These are phyloP conservation scores for Trichechus manatus DNA, from an alignment of 2,113 vertebrate species.

Conservation along the genomic window DNA sequence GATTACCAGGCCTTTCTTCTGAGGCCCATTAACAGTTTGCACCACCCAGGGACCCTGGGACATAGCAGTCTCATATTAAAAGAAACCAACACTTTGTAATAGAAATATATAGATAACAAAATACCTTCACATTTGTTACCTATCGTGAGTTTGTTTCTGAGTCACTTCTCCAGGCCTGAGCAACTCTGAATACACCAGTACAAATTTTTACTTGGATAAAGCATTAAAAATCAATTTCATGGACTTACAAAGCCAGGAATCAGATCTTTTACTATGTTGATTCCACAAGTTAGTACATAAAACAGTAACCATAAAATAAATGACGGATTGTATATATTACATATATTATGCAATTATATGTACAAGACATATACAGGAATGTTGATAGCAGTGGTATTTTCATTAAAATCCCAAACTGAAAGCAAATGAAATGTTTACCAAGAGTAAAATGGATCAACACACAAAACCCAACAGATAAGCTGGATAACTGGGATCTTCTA, in stretches of 20 bases:
- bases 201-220: no score
- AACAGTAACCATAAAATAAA: neutral
- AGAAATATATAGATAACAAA: conserved; percentile 35
- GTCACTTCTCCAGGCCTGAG: neutral
- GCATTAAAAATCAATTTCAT: neutral
- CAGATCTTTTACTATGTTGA: neutral
- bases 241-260: neutral
- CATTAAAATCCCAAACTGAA: neutral
- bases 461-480: no score
- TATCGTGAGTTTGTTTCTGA: neutral
- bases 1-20: no score
- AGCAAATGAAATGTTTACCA: neutral
- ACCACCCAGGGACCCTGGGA: no score
- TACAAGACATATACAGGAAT: neutral
- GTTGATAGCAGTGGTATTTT: no score
- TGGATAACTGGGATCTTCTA: no score
- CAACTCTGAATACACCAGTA: neutral
- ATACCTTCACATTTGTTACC: neutral
- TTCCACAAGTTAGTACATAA: neutral
- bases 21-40: no score
- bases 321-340: no score
- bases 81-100: conserved; percentile 1
- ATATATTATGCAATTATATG: neutral
- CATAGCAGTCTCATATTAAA: neutral
- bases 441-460: no score